A percentile compares a stretch with the other conserved stretches of the same genome.
phyloP scores from a whole-genome alignment of 2,888 invertebrate genomes.

The Lepidochitona cinerea region DNA sequence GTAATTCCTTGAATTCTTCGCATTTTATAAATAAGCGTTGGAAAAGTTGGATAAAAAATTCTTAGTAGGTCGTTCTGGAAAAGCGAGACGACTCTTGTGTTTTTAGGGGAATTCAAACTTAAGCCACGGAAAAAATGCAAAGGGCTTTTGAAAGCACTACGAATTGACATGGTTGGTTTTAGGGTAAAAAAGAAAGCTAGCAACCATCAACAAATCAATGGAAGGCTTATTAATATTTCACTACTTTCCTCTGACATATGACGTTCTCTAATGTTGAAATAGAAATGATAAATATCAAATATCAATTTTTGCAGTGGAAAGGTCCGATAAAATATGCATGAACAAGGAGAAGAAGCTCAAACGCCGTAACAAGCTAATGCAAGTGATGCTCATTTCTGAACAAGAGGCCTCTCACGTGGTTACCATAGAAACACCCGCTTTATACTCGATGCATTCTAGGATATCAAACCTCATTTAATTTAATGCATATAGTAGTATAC shows the following conservation, averaged over 20 bases:
- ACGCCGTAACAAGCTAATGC: not conserved
- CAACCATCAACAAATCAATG: not conserved
- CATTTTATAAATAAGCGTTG: no score
- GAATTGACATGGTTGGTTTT: not conserved
- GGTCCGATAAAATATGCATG: not conserved
- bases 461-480: no score
- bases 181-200: not conserved
- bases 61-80: no score
- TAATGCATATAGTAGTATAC: no score
- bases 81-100: no score
- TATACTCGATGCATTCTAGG: no score
- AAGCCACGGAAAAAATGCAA: no score
- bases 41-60: no score
- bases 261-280: not conserved
- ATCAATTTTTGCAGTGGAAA: slow-evolving; percentile 3
- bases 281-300: not conserved
- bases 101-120: no score
- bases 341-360: not conserved
- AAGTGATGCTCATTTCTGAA: not conserved
- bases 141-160: no score
- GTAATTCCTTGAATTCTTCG: no score
- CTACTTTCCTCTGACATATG: not conserved
- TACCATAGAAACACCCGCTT: not conserved
- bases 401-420: not conserved
- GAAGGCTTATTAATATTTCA: not conserved